Base-by-base conservation (phyloP, 64 coral and sea anemone genomes). In the Catalaphyllia jardinei region DNA sequence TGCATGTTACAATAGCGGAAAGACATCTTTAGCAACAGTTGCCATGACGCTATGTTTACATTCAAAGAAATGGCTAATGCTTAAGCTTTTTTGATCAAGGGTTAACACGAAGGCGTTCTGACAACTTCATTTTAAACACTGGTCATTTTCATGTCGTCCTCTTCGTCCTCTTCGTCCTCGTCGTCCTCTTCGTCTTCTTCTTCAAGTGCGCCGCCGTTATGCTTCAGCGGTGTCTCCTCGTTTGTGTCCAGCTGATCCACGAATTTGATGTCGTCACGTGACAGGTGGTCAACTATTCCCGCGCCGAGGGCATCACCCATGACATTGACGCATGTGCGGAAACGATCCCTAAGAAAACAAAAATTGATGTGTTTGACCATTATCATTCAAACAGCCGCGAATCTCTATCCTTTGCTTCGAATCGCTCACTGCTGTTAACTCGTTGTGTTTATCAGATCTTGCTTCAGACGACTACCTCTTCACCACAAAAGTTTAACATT, bases 221-320 rank as follows among this genome's bases (percentile, higher is more conserved):
- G 54, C 59, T 82, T 82, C 79, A 82, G 57, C 29, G 79, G 79
- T 61, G 60, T 82, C 8, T 82, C 79, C 17, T 82, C 79, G 79
- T 82, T 82, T 35, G 79, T 28, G 29, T 82, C 89, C 67, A 90
- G 73, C 38, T 86, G 60, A 29, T 96, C 90, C 65, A 72, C 76
- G 15, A 89, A 62, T 52, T 52, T 88, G 76, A 98, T 91, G 52
- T 93, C 91, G 50, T 91, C 62, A 87, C 91, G 83, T 27, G 91
- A 97, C 33, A 93, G 55, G 52, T 93, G 90, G 42, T 77, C 89
- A 18, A 96, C 86, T 14, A 96, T 91, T 81, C 89, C 94, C 11
- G 89, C 81, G 28, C 94, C 94, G 22, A 96, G 76, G 8, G 89
- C 90, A 64, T 96, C 94, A 28, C 94, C 94, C 38, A 91, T 75